Evolutionary conservation across 2,797 vertebrate species (phyloP), one percentile per base, ranked within the genome.

Genomic region (Notoglanidium macrostoma): DNA sequence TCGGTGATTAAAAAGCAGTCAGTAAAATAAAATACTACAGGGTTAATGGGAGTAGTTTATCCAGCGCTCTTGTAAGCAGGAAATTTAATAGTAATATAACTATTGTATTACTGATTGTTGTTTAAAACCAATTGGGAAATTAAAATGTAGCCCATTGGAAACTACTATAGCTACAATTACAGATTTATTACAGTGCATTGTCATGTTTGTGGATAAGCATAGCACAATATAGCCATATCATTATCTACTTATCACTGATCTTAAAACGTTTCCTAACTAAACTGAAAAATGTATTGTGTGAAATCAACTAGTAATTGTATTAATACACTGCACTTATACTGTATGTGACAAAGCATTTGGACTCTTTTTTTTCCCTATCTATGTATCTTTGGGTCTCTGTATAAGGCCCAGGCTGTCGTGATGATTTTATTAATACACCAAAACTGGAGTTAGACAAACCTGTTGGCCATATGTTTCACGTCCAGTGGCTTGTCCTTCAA

Each of bases 341-440:
- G n/a, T n/a, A 49, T 32, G 21, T 49, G 21, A 82, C 26, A 61
- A 32, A 23, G 10, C 59, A 46, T 26, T 6, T 44, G 29, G 0
- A 11, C 23, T 79, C 83, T 35, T 35, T 35, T 35, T 35, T 12
- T 49, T 49, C 57, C 23, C 0, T 12, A 61, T 29, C 65, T 29
- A 54, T 61, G 46, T 59, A 74, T 83, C 79, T 89, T 46, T 29
- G 72, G 80, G 46, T 85, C 61, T 85, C 84, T 84, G 87, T 89
- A 87, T 84, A 88, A 68, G 89, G 85, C 63, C 88, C 81, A 84
- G 88, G 63, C 86, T 85, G 81, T 49, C 2, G 90, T 76, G 84
- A 91, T 91, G 91, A 91, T 90, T 92, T 91, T 91, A 92, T 91
- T 91, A 91, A 87, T 90, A 65, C 85, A 81, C 89, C 88, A 77